Percentiles rank a stretch among this genome's conserved stretches.
These are phyloP conservation scores for Leuciscus idus DNA, from an alignment of 2,113 vertebrate genomes.

Conservation along the genomic window DNA sequence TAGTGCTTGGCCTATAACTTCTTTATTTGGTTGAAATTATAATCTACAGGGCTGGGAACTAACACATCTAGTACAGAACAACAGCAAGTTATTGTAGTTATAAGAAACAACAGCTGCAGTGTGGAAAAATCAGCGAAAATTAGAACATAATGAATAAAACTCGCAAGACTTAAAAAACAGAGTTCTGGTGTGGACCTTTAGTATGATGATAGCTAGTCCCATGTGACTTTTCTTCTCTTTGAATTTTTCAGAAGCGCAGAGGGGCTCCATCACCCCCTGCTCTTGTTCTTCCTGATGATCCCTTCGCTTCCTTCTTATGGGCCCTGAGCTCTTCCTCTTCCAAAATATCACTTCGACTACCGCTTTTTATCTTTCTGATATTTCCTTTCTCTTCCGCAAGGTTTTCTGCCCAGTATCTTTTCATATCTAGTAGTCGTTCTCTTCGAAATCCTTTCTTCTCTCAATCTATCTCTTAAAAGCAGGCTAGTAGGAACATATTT, in stretches of 20 bases:
- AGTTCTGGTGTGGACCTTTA: background rate
- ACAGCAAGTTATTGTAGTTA: background rate
- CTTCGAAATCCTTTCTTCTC: background rate
- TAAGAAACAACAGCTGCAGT: background rate
- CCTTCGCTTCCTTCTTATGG: constrained; percentile 33
- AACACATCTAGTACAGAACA: background rate
- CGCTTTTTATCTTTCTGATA: background rate
- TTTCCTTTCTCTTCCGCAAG: background rate
- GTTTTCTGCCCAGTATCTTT: background rate
- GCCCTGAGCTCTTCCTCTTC: constrained; percentile 30
- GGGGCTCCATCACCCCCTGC: constrained; percentile 42
- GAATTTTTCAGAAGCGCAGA: constrained; percentile 10
- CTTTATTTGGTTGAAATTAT: background rate
- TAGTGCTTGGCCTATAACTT: background rate
- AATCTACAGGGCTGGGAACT: background rate
- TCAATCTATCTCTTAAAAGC: background rate
- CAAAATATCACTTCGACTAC: constrained; percentile 24
- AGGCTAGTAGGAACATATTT: background rate
- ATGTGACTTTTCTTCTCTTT: constrained; percentile 8
- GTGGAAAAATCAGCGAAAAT: background rate
- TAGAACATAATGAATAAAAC: background rate
- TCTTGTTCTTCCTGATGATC: constrained; percentile 42
- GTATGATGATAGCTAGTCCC: background rate
- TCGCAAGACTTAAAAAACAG: background rate
- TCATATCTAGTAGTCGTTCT: background rate